Conservation (phyloP, 2,888 invertebrate genomes). For the Drosophila buzzatii region DNA sequence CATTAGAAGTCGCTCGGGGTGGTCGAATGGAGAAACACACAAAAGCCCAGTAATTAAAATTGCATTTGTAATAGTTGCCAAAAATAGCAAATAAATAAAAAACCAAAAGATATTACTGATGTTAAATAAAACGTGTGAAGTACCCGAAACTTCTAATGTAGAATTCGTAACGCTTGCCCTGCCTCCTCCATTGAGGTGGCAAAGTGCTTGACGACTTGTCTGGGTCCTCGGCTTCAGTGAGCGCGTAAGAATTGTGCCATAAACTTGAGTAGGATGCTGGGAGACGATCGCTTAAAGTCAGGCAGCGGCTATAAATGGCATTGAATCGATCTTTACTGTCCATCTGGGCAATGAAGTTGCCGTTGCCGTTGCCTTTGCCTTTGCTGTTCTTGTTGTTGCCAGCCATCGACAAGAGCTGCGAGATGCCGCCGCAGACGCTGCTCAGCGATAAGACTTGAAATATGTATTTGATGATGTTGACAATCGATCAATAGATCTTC, state of each 20-base stretch:
- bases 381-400: slow-evolving; percentile 1
- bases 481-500: slow-evolving; percentile 75
- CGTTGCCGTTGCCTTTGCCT: slow-evolving; percentile 42
- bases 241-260: slow-evolving; percentile 49
- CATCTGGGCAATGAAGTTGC: slow-evolving; percentile 65
- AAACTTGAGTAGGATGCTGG: slow-evolving; percentile 51
- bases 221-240: slow-evolving; percentile 19
- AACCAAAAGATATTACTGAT: not conserved
- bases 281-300: slow-evolving; percentile 56
- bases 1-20: slow-evolving; percentile 57
- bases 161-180: slow-evolving; percentile 37
- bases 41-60: slow-evolving; percentile 67
- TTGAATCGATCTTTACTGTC: slow-evolving; percentile 67
- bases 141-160: slow-evolving; percentile 16
- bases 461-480: slow-evolving; percentile 77
- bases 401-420: slow-evolving; percentile 13
- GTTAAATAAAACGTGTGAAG: slow-evolving; percentile 7
- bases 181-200: slow-evolving; percentile 34
- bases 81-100: slow-evolving; percentile 13
- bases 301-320: slow-evolving; percentile 61
- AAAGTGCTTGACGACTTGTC: slow-evolving; percentile 29
- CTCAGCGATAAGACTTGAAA: slow-evolving; percentile 55
- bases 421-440: slow-evolving; percentile 48
- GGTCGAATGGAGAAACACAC: slow-evolving; percentile 51
- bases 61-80: slow-evolving; percentile 51